Base-by-base conservation (phyloP, 2,888 invertebrate species). In the Calameuta filiformis region DNA sequence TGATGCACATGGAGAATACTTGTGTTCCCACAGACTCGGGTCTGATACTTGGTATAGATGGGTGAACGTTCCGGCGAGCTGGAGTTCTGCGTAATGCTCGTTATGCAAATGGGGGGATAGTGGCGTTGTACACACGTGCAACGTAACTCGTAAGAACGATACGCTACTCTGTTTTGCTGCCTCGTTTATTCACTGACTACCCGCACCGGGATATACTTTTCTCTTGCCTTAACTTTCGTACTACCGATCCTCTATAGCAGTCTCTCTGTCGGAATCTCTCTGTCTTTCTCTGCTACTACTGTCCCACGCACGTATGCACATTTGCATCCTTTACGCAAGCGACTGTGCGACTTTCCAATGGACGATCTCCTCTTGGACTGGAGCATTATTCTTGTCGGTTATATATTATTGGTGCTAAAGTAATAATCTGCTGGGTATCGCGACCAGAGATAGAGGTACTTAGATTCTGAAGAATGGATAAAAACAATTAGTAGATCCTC, bases 101-200 rank as follows among this genome's bases (percentile, higher is more conserved):
- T 80, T 83, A 83, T 83, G 85, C 83, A 86, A 86, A 86, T 71
- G 71, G 31, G 31, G 30, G 56, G 71, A 71, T 83, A 82, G 84
- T 84, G 83, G 73, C 76, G 75, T 83, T 76, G 83, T 82, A 80
- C 77, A 80, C 79, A 81, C 77, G 75, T 78, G 79, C 76, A 77
- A 69, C 69, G 74, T 34, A 34, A 71, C 31, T 71, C 71, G 71
- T 71, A 71, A 71, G 71, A 71, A 34, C 71, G 33, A n/a, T 71
- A 71, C 71, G 71, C 71, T 31, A 71, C 71, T 34, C 31, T 11
- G 71, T 31, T 31, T 71, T 71, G 33, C 71, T 56, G 33, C 31
- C 15, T 71, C 71, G 71, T 71, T 71, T 34, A 71, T 31, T 31
- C 71, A 31, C 56, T 56, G 56, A 56, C 23, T 56, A 56, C 9